phyloP scores from a whole-genome alignment of 2,113 vertebrate species.

The Gasterosteus nipponicus region DNA sequence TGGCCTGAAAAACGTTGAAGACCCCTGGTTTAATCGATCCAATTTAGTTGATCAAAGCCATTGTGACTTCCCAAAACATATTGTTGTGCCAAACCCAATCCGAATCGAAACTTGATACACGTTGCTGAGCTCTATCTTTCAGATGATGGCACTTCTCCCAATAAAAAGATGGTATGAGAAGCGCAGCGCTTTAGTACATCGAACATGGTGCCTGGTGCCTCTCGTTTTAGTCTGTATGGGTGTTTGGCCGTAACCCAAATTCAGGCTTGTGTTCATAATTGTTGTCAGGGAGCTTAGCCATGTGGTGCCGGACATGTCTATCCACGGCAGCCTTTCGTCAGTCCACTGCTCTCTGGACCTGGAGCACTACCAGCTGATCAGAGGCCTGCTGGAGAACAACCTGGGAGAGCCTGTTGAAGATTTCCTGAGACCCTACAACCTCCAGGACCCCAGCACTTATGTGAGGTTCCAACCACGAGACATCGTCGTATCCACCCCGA shows the following conservation, averaged over 20 bases:
- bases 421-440: constrained; percentile 93
- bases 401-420: constrained; percentile 95
- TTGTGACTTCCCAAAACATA: neutral
- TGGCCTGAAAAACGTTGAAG: no score
- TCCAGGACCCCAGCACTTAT: constrained; percentile 93
- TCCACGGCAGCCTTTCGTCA: constrained; percentile 92
- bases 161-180: neutral
- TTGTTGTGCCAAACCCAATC: neutral
- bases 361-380: constrained; percentile 91
- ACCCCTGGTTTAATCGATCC: no score
- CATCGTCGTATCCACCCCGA: neutral
- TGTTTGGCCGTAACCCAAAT: neutral
- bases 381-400: constrained; percentile 93
- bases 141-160: neutral
- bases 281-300: constrained; percentile 90
- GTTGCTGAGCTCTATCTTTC: neutral
- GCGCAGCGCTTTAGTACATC: neutral
- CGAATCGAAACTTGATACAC: neutral
- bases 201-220: neutral
- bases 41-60: no score
- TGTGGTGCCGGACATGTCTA: constrained; percentile 89
- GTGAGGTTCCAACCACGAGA: constrained; percentile 77
- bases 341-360: constrained; percentile 94
- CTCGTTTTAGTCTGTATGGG: neutral
- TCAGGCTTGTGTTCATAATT: constrained; percentile 4